Evolutionary conservation across 2,888 invertebrate species (phyloP), one percentile per base, ranked within the genome.

Genomic region (Athetis lepigone): DNA sequence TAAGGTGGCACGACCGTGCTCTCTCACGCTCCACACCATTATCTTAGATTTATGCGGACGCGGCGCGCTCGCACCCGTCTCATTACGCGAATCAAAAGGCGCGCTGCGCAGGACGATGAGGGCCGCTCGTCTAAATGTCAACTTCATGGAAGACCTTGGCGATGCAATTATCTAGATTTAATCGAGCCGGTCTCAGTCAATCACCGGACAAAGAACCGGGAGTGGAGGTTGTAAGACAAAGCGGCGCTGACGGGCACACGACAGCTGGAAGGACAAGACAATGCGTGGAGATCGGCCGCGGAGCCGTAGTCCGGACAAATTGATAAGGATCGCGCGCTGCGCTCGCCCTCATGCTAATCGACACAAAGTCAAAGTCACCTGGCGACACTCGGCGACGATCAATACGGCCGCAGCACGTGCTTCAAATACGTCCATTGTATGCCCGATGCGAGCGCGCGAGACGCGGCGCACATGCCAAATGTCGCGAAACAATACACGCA

Each of bases 321-420:
- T 88, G 94, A 92, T 93, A 92, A 89, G 73, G 85, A 93, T 92
- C 92, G 84, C 79, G 80, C 79, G 60, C 74, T 84, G 88, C 86
- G 86, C 83, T 79, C 81, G 86, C 83, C 85, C 79, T 87, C 86
- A 90, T 90, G 92, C 88, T 91, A 92, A 93, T 92, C 92, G 89
- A 77, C 84, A 80, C 85, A 76, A 80, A 88, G 91, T 84, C 87
- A 85, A 88, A 88, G 90, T 91, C 90, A 90, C 89, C 89, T 85
- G 88, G 87, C 85, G 88, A 85, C 84, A 83, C 82, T 78, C 81
- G 74, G 81, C 81, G 81, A 80, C 86, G 87, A 91, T 92, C 93
- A 90, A 92, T 90, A 86, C 87, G 81, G 80, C 88, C 91, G 88
- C 89, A 92, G 93, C 94, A 92, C 94, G 94, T 93, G 94, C 92